Conservation (phyloP, 2,797 vertebrate species). For the Hippoglossus hippoglossus region DNA sequence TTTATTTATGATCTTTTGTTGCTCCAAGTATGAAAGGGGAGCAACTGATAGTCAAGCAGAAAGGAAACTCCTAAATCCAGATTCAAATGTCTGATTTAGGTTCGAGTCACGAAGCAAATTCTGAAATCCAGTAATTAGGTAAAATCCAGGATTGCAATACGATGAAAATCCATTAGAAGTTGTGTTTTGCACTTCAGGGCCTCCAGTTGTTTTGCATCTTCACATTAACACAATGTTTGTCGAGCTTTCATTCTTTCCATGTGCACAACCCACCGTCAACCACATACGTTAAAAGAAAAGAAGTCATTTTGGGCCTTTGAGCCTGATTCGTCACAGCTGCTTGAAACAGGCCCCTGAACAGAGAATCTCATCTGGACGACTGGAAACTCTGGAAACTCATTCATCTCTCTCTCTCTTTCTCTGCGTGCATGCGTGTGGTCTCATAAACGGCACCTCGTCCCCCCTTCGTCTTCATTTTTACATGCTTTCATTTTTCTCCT, state of each 20-base stretch:
- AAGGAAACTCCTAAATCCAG: no score
- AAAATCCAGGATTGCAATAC: no score
- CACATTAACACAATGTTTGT: neutral
- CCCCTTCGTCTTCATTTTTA: conserved; percentile 81
- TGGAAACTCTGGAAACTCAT: conserved; percentile 31
- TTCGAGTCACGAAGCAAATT: no score
- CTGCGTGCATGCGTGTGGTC: conserved; percentile 66
- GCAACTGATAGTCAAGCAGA: no score
- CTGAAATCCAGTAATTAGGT: no score
- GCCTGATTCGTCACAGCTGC: conserved; percentile 39
- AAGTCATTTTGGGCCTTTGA: neutral
- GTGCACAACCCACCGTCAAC: no score
- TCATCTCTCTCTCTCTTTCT: conserved; percentile 7
- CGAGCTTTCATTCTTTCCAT: neutral
- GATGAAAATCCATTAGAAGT: no score
- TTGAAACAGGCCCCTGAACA: conserved; percentile 48
- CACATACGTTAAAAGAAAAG: neutral
- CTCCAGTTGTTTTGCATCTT: no score
- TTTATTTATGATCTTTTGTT: no score
- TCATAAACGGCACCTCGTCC: conserved; percentile 68
- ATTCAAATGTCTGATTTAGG: no score
- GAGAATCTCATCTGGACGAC: conserved; percentile 55
- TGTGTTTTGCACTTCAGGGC: no score
- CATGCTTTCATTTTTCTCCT: conserved; percentile 72
- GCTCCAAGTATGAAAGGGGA: no score